Evolutionary conservation across 92 coral and sea anemone genomes (phyloP).

Genomic region (Muricea muricata): DNA sequence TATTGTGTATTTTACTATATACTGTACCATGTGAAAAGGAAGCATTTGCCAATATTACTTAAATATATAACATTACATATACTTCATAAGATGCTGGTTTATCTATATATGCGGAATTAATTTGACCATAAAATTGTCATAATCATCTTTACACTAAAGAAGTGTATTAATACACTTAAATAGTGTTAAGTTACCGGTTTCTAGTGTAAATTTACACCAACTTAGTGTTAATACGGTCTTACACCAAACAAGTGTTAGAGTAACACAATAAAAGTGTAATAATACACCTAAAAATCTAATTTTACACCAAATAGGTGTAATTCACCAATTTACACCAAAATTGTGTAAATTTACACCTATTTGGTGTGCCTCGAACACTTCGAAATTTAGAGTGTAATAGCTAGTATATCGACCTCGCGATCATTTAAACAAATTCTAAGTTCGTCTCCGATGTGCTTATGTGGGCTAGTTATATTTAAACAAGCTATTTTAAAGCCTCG

Average conservation of each 20-base stretch:
- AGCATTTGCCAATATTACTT: background rate
- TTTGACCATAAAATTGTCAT: background rate
- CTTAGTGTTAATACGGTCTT: background rate
- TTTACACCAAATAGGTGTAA: conserved; percentile 1
- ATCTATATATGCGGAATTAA: background rate
- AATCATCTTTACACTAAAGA: background rate
- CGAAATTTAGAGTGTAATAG: conserved; percentile 26
- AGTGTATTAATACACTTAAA: conserved; percentile 7
- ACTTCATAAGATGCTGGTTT: background rate
- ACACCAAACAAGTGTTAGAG: conserved; percentile 25
- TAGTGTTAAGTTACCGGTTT: background rate
- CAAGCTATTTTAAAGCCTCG: too few relatives aligned
- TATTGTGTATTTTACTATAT: background rate
- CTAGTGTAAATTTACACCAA: conserved; percentile 4
- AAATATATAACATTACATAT: background rate
- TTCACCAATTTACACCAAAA: conserved; percentile 17
- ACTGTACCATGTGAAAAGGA: background rate
- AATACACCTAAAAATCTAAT: conserved; percentile 18
- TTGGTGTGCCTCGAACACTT: conserved; percentile 13
- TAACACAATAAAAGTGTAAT: conserved; percentile 21
- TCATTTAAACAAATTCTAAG: conserved; percentile 32
- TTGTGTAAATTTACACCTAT: conserved; percentile 32
- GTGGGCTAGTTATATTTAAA: too few relatives aligned
- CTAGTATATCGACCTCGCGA: too few relatives aligned
- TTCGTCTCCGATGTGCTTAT: too few relatives aligned